A percentile compares a stretch with the other conserved stretches of the same genome.
phyloP scores from a whole-genome alignment of 1,140 invertebrate genomes.

The Pseudomyrmex pallidus region DNA sequence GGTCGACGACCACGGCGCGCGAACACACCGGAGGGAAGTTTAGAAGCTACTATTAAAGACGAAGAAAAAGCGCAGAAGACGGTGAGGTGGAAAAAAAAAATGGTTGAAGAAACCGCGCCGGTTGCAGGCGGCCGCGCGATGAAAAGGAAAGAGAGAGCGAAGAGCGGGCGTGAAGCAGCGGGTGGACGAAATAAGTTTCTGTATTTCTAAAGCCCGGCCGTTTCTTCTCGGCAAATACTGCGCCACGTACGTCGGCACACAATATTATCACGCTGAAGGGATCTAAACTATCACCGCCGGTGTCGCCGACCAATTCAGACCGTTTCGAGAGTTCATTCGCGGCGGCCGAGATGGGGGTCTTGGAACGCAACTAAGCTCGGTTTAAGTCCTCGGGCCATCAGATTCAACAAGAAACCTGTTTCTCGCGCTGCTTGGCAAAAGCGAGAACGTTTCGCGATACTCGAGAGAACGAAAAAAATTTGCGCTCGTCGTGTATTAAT shows the following conservation, averaged over 20 bases:
- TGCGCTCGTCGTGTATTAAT: no score
- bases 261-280: conserved; percentile 77
- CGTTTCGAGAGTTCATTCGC: conserved; percentile 43
- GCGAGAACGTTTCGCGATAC: no score
- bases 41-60: neutral
- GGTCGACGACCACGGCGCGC: neutral
- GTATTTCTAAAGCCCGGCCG: conserved; percentile 74
- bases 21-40: conserved; percentile 17
- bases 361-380: conserved; percentile 28
- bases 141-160: conserved; percentile 31
- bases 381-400: neutral
- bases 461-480: no score
- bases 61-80: neutral
- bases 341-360: conserved; percentile 34
- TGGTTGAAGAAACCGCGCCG: neutral
- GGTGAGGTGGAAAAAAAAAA: neutral
- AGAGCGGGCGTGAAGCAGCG: conserved; percentile 6
- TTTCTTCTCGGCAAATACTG: conserved; percentile 75
- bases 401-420: neutral
- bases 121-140: neutral
- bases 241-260: conserved; percentile 69
- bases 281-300: conserved; percentile 75
- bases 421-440: neutral
- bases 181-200: conserved; percentile 74
- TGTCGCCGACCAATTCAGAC: conserved; percentile 44